Conservation (phyloP, 2,797 vertebrate genomes). For the Sebastes aleutianus region DNA sequence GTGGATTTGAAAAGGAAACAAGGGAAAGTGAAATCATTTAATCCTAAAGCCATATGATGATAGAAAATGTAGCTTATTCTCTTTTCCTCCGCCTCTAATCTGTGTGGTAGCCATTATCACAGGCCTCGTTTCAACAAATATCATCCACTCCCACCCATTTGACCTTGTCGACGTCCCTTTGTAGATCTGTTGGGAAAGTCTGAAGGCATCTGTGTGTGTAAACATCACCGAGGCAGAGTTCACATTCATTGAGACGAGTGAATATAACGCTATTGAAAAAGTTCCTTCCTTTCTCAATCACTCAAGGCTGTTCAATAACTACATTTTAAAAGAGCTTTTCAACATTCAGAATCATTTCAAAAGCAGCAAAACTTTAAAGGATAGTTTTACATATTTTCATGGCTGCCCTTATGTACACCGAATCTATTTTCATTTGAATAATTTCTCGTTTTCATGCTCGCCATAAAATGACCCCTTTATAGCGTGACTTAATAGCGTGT, state of each 20-base stretch:
- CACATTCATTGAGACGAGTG: background rate
- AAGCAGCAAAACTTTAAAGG: background rate
- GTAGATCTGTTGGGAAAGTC: background rate
- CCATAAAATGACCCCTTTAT: background rate
- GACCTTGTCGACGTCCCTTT: background rate
- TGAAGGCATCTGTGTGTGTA: background rate
- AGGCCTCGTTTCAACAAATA: conserved; percentile 3
- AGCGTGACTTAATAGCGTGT: background rate
- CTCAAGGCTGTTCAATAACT: background rate
- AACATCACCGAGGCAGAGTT: background rate
- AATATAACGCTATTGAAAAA: background rate
- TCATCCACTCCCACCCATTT: background rate
- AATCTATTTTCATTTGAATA: background rate
- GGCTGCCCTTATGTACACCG: background rate
- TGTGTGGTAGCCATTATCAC: background rate
- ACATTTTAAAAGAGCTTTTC: background rate
- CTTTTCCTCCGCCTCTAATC: conserved; percentile 16
- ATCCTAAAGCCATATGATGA: background rate
- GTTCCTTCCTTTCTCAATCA: background rate
- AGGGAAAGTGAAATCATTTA: background rate
- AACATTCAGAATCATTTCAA: background rate
- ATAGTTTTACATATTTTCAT: background rate
- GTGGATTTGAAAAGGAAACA: background rate
- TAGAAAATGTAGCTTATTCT: background rate
- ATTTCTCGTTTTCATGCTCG: background rate